Evolutionary conservation across 2,113 vertebrate species (phyloP), one percentile per base, ranked within the genome.

Genomic region (Aythya baeri): DNA sequence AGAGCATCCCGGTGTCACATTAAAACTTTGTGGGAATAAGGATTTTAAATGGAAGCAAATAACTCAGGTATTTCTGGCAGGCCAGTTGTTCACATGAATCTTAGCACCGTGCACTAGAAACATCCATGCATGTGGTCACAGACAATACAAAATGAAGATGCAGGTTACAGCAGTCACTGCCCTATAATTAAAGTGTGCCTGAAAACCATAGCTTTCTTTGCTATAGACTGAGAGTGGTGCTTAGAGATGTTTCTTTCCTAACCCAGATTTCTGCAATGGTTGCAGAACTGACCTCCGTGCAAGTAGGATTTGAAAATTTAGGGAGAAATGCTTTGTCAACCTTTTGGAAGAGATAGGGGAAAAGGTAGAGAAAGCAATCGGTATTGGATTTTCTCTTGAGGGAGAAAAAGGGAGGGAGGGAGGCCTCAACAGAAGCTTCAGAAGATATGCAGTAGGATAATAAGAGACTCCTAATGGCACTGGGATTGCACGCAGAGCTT

Each of bases 341-440:
- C 31, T 70, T 43, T 34, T 88, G 54, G 49, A 65, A 62, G 41
- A 27, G 31, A 34, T 0, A 22, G 34, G 68, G 44, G 31, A 3
- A 72, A 81, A 89, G 84, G 27, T 1, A 58, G 23, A 82, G 54
- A 18, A 84, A 93, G 86, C 25, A 70, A 38, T 38, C 26, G 25
- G 46, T 58, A 91, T 0, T 81, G 73, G 57, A 36, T 86, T 78
- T 77, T 63, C 55, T 83, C 52, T 70, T 58, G 44, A 41, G 57
- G 75, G n/a, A 55, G 66, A 76, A 54, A 46, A 82, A 65, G 61
- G 55, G 17, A 66, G 61, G 62, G 31, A 80, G 26, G 86, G n/a
- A 72, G 67, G 78, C 46, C 46, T 49, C 46, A 49, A 11, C 34
- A 93, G 86, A 91, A 86, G 66, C 67, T 61, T 44, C 38, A 52